Base-by-base conservation (phyloP, 2,888 invertebrate genomes). In the Andrena chrysosceles region DNA sequence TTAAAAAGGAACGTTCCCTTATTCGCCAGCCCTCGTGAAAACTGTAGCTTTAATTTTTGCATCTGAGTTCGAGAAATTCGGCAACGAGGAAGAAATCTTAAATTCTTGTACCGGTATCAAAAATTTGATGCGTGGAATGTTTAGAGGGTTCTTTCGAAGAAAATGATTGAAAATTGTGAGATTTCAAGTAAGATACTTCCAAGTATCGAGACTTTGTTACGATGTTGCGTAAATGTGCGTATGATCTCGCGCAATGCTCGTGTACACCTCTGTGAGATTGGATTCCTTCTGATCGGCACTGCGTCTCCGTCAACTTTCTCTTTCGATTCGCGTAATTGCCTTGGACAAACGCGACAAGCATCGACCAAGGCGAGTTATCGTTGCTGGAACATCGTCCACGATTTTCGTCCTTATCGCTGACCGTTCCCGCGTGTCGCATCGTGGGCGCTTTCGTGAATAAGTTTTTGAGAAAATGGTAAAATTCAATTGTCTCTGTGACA, bases 301-400 rank as follows among this genome's bases (percentile, higher is more conserved):
- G 33, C 20, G 52, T 63, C 52, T 59, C 71, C 20, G 60, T 73
- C 62, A 74, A 85, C 89, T 87, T 89, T 89, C 89, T 89, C 89
- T 77, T 82, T 75, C 84, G 84, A 83, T 83, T 60, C 64, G 71
- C 77, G 77, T 81, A 84, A 87, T 87, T 85, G 84, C 72, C 63
- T 80, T 68, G 80, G 42, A 59, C 74, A 80, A 83, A 77, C 73
- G 68, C 76, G 80, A 74, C 83, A 80, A 80, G 73, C 72, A 20
- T 42, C 26, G 66, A 10, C 10, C 62, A 16, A 13, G 35, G 23
- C n/a, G 48, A 56, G 72, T 69, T 81, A 80, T 80, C 59, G 52
- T 60, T 59, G 49, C 13, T 63, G 80, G 72, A 72, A 81, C 80
- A 72, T 63, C 13, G 52, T 56, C 33, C n/a, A 26, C 48, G 67